Evolutionary conservation across 2,113 vertebrate species (phyloP).

Genomic region (Forbesichthys papilliferus): DNA sequence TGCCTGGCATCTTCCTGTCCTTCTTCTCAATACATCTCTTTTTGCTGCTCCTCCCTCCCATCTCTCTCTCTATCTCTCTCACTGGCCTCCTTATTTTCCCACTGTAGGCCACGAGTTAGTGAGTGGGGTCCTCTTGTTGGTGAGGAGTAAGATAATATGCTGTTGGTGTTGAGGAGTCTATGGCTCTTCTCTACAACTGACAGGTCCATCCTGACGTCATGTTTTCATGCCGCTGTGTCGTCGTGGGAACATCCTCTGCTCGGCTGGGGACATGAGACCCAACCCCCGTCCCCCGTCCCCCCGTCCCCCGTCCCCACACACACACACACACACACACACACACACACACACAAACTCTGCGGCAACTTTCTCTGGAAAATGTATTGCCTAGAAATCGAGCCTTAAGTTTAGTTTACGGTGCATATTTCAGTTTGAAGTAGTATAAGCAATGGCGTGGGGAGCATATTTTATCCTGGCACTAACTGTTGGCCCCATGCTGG

Average conservation of each 20-base stretch:
- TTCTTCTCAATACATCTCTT: conserved; percentile 35
- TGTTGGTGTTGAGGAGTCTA: conserved; percentile 48
- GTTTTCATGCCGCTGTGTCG: conserved; percentile 43
- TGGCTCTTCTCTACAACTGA: conserved; percentile 30
- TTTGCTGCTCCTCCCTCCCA: conserved; percentile 14
- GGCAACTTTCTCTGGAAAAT: conserved; percentile 37
- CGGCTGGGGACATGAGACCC: conserved; percentile 26
- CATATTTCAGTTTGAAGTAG: conserved; percentile 34
- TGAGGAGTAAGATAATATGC: conserved; percentile 48
- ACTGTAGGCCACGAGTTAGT: conserved; percentile 29
- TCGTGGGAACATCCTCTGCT: conserved; percentile 56
- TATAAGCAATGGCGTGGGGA: not conserved
- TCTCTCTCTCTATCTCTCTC: not conserved
- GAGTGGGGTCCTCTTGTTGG: conserved; percentile 9
- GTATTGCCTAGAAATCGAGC: conserved; percentile 30
- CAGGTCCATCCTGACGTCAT: conserved; percentile 49
- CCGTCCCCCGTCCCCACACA: no score
- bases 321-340: no score
- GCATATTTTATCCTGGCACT: conserved; percentile 7
- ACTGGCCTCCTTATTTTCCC: conserved; percentile 33
- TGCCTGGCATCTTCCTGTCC: conserved; percentile 43
- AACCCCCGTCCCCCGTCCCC: no score
- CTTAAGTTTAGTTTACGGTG: conserved; percentile 21
- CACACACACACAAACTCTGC: conserved; percentile 31
- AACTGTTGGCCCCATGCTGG: conserved; percentile 37